Evolutionary conservation across 1,140 invertebrate species (phyloP).

Genomic region (Fopius arisanus): DNA sequence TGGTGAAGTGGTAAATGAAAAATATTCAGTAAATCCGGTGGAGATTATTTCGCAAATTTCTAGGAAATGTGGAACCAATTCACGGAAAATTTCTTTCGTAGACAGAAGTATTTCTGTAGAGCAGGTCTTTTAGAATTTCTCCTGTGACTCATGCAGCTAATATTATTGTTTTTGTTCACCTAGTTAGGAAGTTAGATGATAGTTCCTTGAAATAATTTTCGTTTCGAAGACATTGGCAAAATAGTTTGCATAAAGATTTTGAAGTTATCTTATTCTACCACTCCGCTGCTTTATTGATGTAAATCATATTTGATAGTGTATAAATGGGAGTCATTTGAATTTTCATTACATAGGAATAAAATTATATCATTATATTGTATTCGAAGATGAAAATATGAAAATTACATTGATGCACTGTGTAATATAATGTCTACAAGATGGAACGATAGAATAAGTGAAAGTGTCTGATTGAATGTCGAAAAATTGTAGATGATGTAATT

Average conservation of each 20-base stretch:
- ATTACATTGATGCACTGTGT: constrained; percentile 3
- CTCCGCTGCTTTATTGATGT: background rate
- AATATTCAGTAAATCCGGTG: too few relatives aligned
- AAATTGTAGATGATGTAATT: background rate
- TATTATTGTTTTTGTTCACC: too few relatives aligned
- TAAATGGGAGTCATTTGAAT: background rate
- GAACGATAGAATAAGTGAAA: constrained; percentile 25
- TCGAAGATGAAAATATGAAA: background rate
- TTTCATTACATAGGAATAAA: background rate
- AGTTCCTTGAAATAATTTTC: too few relatives aligned
- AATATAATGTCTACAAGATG: constrained; percentile 18
- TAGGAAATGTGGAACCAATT: too few relatives aligned
- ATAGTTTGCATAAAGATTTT: background rate
- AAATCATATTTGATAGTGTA: background rate
- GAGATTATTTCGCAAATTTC: too few relatives aligned
- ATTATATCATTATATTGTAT: background rate
- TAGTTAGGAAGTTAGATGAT: too few relatives aligned
- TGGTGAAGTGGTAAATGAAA: too few relatives aligned
- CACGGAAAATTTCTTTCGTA: too few relatives aligned
- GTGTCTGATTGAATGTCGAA: constrained; percentile 30
- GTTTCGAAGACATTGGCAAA: too few relatives aligned
- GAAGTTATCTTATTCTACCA: background rate
- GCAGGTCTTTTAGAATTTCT: too few relatives aligned
- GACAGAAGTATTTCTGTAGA: too few relatives aligned
- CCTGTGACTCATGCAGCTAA: too few relatives aligned